These are phyloP conservation scores for Dendrophyllia cribrosa DNA, from an alignment of 64 coral and sea anemone species.

Conservation along the genomic window DNA sequence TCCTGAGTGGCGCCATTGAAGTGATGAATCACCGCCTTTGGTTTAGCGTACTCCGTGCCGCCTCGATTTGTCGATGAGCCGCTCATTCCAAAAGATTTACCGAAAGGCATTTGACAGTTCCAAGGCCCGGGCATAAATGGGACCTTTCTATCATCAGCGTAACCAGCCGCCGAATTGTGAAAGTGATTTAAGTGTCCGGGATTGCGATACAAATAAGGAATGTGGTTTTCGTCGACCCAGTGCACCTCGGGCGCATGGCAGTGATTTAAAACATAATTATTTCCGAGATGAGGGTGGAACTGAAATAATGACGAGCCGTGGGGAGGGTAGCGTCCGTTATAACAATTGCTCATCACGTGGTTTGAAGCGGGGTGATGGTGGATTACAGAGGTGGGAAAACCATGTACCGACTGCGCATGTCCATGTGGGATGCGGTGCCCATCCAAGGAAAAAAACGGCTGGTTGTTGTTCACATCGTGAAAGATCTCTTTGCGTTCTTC, in stretches of 20 bases:
- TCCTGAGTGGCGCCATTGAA: constrained; percentile 63
- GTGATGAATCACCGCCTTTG: constrained; percentile 90
- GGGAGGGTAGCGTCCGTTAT: constrained; percentile 59
- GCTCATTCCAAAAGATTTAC: constrained; percentile 39
- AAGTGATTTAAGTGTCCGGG: constrained; percentile 66
- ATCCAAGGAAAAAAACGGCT: background rate
- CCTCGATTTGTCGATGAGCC: constrained; percentile 1
- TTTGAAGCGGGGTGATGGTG: constrained; percentile 87
- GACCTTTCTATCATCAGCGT: constrained; percentile 60
- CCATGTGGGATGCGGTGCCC: constrained; percentile 11
- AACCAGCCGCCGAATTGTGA: constrained; percentile 48
- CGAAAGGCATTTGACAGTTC: constrained; percentile 34
- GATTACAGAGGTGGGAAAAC: constrained; percentile 88
- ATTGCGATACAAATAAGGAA: constrained; percentile 88
- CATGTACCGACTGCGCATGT: constrained; percentile 32
- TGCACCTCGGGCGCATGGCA: constrained; percentile 71
- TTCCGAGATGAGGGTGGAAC: constrained; percentile 57
- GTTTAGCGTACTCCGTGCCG: constrained; percentile 74
- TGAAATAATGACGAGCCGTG: constrained; percentile 34
- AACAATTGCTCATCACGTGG: constrained; percentile 79
- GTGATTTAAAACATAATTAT: constrained; percentile 60
- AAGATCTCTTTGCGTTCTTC: constrained; percentile 37
- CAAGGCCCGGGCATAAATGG: constrained; percentile 71
- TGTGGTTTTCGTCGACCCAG: constrained; percentile 94
- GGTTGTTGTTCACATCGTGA: constrained; percentile 18